These are phyloP conservation scores for Cydia pomonella DNA, from an alignment of 1,140 invertebrate species.

Conservation along the genomic window DNA sequence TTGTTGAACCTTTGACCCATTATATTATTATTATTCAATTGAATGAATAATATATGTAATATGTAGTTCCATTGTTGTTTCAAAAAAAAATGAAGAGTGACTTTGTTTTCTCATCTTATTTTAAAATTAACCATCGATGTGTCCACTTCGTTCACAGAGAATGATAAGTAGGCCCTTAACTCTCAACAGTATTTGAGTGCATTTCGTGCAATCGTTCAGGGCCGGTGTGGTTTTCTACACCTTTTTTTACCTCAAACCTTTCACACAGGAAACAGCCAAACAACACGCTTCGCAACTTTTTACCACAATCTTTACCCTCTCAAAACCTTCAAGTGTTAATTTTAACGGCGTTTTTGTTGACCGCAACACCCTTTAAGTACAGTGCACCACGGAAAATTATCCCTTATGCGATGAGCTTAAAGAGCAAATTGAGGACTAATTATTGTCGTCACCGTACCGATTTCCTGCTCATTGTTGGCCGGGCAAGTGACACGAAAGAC, in stretches of 20 bases:
- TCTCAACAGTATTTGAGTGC: not conserved
- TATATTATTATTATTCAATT: no score
- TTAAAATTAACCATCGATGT: not conserved
- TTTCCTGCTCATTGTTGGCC: conserved; percentile 4
- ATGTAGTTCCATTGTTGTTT: no score
- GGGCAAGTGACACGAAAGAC: conserved; percentile 32
- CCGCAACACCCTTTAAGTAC: conserved; percentile 18
- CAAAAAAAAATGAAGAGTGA: no score
- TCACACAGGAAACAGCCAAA: conserved; percentile 25
- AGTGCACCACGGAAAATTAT: not conserved
- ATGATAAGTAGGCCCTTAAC: not conserved
- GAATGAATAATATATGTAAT: no score
- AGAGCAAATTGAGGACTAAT: not conserved
- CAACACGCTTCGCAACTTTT: conserved; percentile 27
- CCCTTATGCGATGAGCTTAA: not conserved
- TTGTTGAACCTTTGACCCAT: no score
- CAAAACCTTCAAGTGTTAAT: conserved; percentile 31
- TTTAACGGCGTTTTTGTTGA: conserved; percentile 20
- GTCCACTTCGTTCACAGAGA: no score
- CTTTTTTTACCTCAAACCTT: not conserved
- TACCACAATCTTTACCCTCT: conserved; percentile 22
- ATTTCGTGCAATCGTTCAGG: not conserved
- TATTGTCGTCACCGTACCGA: conserved; percentile 11
- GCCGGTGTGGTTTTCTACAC: not conserved
- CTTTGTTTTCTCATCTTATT: no score